These are phyloP conservation scores for Rhagonycha lutea DNA, from an alignment of 2,888 invertebrate species.

Conservation along the genomic window DNA sequence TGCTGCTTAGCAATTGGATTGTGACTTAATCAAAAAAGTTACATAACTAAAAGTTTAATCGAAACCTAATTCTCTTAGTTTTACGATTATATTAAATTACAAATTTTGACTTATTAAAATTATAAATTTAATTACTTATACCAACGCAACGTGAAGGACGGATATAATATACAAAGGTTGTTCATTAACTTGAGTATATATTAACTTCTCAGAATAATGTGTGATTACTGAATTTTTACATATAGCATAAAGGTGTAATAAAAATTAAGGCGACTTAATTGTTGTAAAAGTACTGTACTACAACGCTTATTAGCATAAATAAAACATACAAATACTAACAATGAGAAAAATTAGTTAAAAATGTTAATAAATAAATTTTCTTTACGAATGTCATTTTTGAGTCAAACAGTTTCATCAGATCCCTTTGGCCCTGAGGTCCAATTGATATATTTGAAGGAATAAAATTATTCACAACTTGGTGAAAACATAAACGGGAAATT, in stretches of 20 bases:
- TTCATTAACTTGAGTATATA: not conserved
- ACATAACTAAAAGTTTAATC: not conserved
- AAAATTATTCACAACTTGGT: too few species aligned
- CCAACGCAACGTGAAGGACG: not conserved
- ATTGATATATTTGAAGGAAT: too few species aligned
- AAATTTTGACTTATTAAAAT: not conserved
- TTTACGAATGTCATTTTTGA: not conserved
- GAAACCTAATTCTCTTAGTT: not conserved
- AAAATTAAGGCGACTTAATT: not conserved
- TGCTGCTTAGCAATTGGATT: not conserved
- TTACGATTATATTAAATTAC: constrained; percentile 1
- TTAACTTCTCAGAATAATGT: not conserved
- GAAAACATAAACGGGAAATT: too few species aligned
- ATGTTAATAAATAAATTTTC: not conserved
- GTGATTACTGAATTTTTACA: not conserved
- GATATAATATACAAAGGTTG: not conserved
- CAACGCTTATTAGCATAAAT: not conserved
- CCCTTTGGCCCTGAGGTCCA: too few species aligned
- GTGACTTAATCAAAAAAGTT: not conserved
- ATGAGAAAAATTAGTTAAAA: not conserved
- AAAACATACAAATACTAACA: not conserved
- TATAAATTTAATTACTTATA: not conserved
- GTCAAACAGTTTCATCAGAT: too few species aligned
- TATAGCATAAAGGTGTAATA: not conserved
- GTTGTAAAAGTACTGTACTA: not conserved